Evolutionary conservation across 2,888 invertebrate species (phyloP).

Genomic region (Chrysodeixis includens): DNA sequence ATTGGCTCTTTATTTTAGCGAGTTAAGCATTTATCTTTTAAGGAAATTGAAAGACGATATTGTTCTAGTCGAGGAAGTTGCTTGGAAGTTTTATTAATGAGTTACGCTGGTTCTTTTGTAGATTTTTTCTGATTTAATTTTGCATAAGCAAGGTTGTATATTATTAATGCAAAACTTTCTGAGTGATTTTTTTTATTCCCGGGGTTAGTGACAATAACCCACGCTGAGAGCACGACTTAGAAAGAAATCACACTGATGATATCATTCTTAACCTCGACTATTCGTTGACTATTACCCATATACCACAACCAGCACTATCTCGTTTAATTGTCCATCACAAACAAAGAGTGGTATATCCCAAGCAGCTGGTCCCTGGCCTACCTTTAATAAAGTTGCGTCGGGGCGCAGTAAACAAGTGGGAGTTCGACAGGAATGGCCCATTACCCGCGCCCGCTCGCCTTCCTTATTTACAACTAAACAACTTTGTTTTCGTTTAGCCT

Average conservation of each 20-base stretch:
- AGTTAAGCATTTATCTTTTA: constrained; percentile 50
- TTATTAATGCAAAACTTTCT: no score
- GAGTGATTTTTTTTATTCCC: no score
- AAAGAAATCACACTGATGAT: no score
- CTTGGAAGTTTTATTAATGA: constrained; percentile 7
- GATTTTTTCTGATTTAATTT: background rate
- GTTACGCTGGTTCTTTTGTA: background rate
- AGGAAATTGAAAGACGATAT: constrained; percentile 51
- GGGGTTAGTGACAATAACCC: no score
- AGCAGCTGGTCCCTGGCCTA: constrained; percentile 58
- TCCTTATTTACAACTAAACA: constrained; percentile 77
- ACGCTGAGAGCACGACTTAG: no score
- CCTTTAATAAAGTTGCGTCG: constrained; percentile 66
- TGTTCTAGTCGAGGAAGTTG: constrained; percentile 18
- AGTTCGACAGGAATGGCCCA: constrained; percentile 73
- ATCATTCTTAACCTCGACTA: no score
- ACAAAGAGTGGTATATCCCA: constrained; percentile 39
- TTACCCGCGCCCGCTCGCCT: constrained; percentile 74
- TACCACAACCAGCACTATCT: background rate
- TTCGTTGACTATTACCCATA: no score
- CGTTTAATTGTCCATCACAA: constrained; percentile 37
- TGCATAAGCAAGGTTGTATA: no score
- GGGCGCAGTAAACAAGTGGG: constrained; percentile 63
- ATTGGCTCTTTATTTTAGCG: constrained; percentile 61
- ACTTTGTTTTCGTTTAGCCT: constrained; percentile 65